These are phyloP conservation scores for Pyrrhosoma nymphula DNA, from an alignment of 2,888 invertebrate genomes.

Conservation along the genomic window DNA sequence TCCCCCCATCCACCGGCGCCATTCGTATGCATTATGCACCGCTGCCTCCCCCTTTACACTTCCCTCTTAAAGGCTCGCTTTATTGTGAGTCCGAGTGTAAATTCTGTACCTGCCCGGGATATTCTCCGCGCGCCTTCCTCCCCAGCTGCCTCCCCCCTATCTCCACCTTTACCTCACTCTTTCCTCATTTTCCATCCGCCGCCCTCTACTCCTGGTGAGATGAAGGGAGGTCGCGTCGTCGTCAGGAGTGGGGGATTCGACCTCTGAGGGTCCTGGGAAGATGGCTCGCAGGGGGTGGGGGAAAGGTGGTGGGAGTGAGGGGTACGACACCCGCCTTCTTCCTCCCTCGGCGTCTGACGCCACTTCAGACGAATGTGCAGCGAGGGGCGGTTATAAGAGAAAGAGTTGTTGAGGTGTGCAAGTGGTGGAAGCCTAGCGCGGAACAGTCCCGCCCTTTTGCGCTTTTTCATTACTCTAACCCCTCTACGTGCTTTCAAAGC, in stretches of 20 bases:
- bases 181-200: background rate
- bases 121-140: constrained; percentile 49
- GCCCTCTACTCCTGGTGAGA: background rate
- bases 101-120: constrained; percentile 63
- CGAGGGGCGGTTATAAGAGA: background rate
- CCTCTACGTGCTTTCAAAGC: background rate
- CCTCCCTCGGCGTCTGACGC: background rate
- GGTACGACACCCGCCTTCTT: background rate
- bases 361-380: background rate
- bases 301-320: background rate
- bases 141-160: background rate
- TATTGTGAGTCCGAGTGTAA: constrained; percentile 67
- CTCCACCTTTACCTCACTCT: background rate
- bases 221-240: background rate
- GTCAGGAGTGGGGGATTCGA: background rate
- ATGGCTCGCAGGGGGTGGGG: background rate
- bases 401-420: background rate
- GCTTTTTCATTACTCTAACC: background rate
- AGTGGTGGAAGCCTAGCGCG: background rate
- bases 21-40: constrained; percentile 66
- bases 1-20: constrained; percentile 21
- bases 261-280: background rate
- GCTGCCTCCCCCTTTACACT: background rate
- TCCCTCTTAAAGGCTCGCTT: constrained; percentile 61
- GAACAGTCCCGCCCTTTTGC: background rate